Evolutionary conservation across 1,140 invertebrate genomes (phyloP).

Genomic region (Catajapyx aquilonaris): DNA sequence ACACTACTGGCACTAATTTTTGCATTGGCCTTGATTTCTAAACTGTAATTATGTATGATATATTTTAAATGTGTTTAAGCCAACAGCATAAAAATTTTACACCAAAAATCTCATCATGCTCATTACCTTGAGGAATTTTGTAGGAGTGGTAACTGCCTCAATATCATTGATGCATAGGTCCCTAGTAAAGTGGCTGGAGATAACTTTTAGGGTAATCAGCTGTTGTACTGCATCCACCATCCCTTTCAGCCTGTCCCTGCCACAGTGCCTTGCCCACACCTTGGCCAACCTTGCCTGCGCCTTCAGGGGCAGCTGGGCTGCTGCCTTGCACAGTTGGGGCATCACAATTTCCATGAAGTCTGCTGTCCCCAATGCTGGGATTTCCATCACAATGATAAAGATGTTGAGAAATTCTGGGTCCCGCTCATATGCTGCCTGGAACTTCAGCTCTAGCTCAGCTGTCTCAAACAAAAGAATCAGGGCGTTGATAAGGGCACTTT

Average conservation of each 20-base stretch:
- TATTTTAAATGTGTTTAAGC: conserved; percentile 4
- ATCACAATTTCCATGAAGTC: conserved; percentile 66
- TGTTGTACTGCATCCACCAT: conserved; percentile 68
- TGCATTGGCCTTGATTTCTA: no score
- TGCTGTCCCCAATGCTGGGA: conserved; percentile 51
- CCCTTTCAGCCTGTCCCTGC: conserved; percentile 39
- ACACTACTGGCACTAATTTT: no score
- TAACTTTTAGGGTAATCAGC: conserved; percentile 56
- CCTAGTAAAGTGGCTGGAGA: conserved; percentile 46
- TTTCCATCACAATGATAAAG: conserved; percentile 71
- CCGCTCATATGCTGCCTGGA: conserved; percentile 25
- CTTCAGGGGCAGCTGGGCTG: conserved; percentile 42
- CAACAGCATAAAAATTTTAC: conserved; percentile 6
- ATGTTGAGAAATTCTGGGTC: conserved; percentile 39
- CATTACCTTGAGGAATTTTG: conserved; percentile 54
- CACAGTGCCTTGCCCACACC: conserved; percentile 52
- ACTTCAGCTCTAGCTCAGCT: conserved; percentile 48
- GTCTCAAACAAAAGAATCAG: conserved; percentile 47
- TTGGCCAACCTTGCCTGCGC: conserved; percentile 60
- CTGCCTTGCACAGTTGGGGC: conserved; percentile 57
- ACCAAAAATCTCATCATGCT: conserved; percentile 6
- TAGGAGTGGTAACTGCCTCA: conserved; percentile 51
- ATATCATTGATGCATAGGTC: conserved; percentile 67
- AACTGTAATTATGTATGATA: no score
- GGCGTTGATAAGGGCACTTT: conserved; percentile 55